Evolutionary conservation across 2,797 vertebrate genomes (phyloP).

Genomic region (Hipposideros larvatus): DNA sequence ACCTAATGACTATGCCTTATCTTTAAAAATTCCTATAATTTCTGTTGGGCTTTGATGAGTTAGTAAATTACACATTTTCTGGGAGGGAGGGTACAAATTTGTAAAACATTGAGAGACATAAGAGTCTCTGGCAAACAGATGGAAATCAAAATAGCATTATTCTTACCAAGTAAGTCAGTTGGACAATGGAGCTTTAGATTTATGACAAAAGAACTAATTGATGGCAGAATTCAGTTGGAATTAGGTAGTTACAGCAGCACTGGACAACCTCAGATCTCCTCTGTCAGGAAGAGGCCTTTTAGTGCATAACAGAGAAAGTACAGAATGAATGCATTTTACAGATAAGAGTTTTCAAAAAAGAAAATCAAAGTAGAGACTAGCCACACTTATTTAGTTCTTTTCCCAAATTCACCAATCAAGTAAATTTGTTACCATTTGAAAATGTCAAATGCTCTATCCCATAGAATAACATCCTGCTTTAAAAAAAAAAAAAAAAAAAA

Average conservation of each 20-base stretch:
- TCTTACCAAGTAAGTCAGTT: not conserved
- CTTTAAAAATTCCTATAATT: not conserved
- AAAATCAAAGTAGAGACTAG: not conserved
- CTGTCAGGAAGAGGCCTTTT: not conserved
- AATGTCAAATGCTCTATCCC: not conserved
- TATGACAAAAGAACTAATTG: not conserved
- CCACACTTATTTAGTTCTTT: not conserved
- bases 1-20: not conserved
- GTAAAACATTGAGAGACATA: slow-evolving; percentile 15
- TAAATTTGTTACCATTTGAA: not conserved
- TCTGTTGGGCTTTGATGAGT: not conserved
- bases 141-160: slow-evolving; percentile 55
- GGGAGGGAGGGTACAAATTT: not conserved
- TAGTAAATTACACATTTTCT: not conserved
- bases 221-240: not conserved
- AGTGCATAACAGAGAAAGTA: not conserved
- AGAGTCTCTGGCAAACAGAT: slow-evolving; percentile 20
- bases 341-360: not conserved
- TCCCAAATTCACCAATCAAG: not conserved
- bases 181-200: slow-evolving; percentile 12
- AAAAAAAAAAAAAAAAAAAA: not conserved
- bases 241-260: not conserved
- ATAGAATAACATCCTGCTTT: not conserved
- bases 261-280: not conserved
- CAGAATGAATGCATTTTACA: not conserved